These are phyloP conservation scores for Camponotus fellah DNA, from an alignment of 2,888 invertebrate genomes.

Conservation along the genomic window DNA sequence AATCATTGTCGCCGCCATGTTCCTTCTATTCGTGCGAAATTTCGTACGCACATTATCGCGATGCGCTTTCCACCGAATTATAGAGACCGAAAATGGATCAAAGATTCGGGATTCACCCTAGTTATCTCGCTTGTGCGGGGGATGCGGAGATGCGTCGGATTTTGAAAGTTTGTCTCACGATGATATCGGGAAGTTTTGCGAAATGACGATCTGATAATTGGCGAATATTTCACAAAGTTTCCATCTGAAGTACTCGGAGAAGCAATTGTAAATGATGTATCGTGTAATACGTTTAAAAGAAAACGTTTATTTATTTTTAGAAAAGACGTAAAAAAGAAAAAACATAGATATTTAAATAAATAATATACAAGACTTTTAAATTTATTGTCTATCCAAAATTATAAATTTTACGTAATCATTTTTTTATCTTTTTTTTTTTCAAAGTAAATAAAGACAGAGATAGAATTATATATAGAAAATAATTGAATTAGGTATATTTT, in stretches of 20 bases:
- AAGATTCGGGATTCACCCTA: neutral
- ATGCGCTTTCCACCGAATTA: constrained; percentile 24
- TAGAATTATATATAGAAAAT: neutral
- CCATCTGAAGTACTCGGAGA: neutral
- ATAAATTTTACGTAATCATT: neutral
- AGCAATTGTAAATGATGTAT: neutral
- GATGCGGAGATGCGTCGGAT: neutral
- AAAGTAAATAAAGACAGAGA: neutral
- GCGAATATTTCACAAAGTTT: neutral
- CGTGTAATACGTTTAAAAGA: neutral
- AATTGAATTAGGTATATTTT: neutral
- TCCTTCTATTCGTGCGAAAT: constrained; percentile 69
- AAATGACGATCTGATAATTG: constrained; percentile 17
- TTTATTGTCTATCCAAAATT: neutral
- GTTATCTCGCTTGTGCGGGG: neutral
- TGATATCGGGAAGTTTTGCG: neutral
- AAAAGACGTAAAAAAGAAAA: neutral
- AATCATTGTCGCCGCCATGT: constrained; percentile 72
- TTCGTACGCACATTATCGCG: constrained; percentile 58
- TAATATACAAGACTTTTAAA: neutral
- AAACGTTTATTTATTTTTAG: neutral
- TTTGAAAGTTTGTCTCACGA: constrained; percentile 9
- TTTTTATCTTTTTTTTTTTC: neutral
- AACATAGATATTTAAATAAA: neutral
- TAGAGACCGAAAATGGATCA: neutral